phyloP scores from a whole-genome alignment of 1,140 invertebrate species.

The Gonatopus flavifemur region DNA sequence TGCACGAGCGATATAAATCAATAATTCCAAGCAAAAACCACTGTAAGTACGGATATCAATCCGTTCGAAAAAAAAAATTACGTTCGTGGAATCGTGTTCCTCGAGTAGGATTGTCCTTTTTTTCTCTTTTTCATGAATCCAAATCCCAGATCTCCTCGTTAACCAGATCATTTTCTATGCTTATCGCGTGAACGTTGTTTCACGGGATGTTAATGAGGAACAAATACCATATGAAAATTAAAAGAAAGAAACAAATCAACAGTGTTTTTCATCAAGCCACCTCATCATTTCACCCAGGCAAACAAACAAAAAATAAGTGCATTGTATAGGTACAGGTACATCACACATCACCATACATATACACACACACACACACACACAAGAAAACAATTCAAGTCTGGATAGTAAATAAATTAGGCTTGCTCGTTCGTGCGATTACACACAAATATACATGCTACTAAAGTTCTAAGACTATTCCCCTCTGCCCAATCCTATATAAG shows the following conservation, averaged over 20 bases:
- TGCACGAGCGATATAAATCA: too few species aligned
- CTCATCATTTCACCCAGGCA: constrained; percentile 2
- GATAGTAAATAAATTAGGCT: background rate
- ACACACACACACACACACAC: constrained; percentile 5
- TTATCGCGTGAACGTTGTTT: constrained; percentile 23
- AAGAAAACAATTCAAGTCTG: too few species aligned
- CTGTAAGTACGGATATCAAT: too few species aligned
- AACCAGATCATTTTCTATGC: constrained; percentile 30
- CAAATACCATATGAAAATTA: constrained; percentile 23
- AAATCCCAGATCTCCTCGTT: constrained; percentile 32
- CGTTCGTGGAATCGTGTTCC: too few species aligned
- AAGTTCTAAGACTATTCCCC: too few species aligned
- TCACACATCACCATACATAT: background rate
- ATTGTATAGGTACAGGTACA: constrained; percentile 4
- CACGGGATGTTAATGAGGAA: constrained; percentile 9
- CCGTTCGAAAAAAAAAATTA: too few species aligned
- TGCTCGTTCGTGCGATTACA: background rate
- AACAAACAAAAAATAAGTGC: background rate
- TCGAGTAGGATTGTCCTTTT: too few species aligned
- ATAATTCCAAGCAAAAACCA: too few species aligned
- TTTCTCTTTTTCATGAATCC: too few species aligned
- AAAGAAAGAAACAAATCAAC: too few species aligned
- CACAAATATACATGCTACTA: background rate
- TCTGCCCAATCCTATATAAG: constrained; percentile 12
- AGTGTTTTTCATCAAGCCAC: constrained; percentile 19